phyloP scores from a whole-genome alignment of 2,113 vertebrate genomes.

The Chaenocephalus aceratus region DNA sequence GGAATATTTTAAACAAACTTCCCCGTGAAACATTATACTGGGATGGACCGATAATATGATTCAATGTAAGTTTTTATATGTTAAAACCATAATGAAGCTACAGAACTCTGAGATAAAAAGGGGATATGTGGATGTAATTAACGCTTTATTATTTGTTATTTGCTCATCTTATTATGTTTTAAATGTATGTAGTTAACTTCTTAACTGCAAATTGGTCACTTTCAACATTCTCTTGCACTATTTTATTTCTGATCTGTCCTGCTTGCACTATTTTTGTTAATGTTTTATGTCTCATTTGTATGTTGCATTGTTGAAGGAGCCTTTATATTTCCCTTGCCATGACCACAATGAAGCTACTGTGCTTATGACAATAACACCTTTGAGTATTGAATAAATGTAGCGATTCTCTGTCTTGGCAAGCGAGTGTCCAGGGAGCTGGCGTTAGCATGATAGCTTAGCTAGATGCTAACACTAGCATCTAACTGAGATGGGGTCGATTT shows the following conservation, averaged over 20 bases:
- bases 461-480: conserved; percentile 57
- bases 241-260: too few species aligned
- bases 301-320: too few species aligned
- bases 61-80: background rate
- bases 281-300: too few species aligned
- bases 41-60: conserved; percentile 1
- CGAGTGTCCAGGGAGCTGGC: conserved; percentile 75
- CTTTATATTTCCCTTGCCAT: too few species aligned
- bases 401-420: conserved; percentile 67
- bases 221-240: too few species aligned
- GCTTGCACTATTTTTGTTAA: too few species aligned
- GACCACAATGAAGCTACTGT: too few species aligned
- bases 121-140: conserved; percentile 28
- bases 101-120: accelerated
- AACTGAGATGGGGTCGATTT: conserved; percentile 62
- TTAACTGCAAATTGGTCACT: too few species aligned
- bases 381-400: conserved; percentile 54
- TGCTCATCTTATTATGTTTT: too few species aligned
- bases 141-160: conserved; percentile 51
- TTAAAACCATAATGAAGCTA: background rate
- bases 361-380: too few species aligned
- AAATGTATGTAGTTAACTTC: too few species aligned
- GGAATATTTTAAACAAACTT: conserved; percentile 65
- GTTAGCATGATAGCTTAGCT: conserved; percentile 74
- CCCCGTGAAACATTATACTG: conserved; percentile 56